Conservation (phyloP, 2,797 vertebrate species). For the Sebastes oblongus region DNA sequence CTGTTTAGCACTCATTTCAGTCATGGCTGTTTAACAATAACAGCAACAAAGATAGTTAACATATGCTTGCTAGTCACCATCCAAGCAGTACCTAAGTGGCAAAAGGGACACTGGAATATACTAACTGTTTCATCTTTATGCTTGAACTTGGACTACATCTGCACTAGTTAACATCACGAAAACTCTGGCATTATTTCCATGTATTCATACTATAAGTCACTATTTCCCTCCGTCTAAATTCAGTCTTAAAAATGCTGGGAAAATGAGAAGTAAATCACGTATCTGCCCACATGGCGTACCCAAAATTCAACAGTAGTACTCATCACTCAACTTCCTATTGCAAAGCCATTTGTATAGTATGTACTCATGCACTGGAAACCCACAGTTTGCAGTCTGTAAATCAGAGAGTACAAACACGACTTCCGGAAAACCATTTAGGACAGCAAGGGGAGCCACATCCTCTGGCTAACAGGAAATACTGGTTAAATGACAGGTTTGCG, state of each 20-base stretch:
- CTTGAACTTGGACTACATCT: neutral
- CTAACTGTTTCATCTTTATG: constrained; percentile 13
- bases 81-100: constrained; percentile 26
- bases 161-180: neutral
- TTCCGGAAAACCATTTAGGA: constrained; percentile 67
- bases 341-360: constrained; percentile 37
- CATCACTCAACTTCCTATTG: constrained; percentile 25
- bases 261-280: constrained; percentile 15
- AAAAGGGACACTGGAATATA: constrained; percentile 25
- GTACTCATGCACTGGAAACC: constrained; percentile 41
- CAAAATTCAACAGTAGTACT: constrained; percentile 1
- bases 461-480: constrained; percentile 73
- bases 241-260: constrained; percentile 5
- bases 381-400: constrained; percentile 59
- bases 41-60: constrained; percentile 32
- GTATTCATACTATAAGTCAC: neutral
- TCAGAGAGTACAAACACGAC: constrained; percentile 53
- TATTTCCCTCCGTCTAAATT: neutral
- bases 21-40: constrained; percentile 48
- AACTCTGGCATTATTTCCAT: neutral
- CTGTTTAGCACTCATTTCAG: constrained; percentile 45
- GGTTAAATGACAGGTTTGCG: constrained; percentile 76
- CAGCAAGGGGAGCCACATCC: constrained; percentile 68
- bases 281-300: neutral
- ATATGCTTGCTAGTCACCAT: constrained; percentile 8